These are phyloP conservation scores for Ctenopoma multispine DNA, from an alignment of 2,797 vertebrate species.

Conservation along the genomic window DNA sequence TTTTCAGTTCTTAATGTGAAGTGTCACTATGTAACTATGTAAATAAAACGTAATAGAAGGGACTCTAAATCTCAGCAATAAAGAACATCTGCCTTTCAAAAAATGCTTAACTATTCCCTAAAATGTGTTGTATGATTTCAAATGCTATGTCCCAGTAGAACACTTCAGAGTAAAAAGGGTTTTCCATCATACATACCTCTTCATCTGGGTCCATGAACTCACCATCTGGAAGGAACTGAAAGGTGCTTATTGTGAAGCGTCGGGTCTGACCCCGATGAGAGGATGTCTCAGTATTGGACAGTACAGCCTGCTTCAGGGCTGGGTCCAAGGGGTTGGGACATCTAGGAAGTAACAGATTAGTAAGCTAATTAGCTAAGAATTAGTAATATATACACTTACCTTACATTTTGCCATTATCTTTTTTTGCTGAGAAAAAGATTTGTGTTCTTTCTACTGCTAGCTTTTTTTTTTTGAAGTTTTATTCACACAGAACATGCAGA, in stretches of 20 bases:
- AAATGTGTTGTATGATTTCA: no score
- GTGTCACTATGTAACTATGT: no score
- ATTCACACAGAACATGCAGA: neutral
- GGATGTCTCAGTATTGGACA: constrained; percentile 45
- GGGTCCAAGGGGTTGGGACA: constrained; percentile 84
- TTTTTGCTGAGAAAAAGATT: neutral
- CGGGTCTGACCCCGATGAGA: constrained; percentile 72
- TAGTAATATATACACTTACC: neutral
- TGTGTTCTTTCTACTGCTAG: neutral
- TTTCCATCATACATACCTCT: constrained; percentile 71
- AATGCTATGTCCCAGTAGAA: no score
- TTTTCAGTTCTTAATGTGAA: no score
- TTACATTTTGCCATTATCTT: neutral
- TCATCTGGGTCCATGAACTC: constrained; percentile 68
- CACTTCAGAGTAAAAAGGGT: no score
- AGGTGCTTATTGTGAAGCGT: constrained; percentile 83
- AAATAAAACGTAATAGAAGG: no score
- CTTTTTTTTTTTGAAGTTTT: neutral
- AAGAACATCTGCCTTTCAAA: no score
- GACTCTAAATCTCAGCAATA: no score
- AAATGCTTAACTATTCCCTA: no score
- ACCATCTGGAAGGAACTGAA: constrained; percentile 81
- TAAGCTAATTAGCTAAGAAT: no score
- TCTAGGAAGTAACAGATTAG: constrained; percentile 52
- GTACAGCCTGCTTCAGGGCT: constrained; percentile 47